Evolutionary conservation across 2,888 invertebrate species (phyloP).

Genomic region (Sturmia bella): DNA sequence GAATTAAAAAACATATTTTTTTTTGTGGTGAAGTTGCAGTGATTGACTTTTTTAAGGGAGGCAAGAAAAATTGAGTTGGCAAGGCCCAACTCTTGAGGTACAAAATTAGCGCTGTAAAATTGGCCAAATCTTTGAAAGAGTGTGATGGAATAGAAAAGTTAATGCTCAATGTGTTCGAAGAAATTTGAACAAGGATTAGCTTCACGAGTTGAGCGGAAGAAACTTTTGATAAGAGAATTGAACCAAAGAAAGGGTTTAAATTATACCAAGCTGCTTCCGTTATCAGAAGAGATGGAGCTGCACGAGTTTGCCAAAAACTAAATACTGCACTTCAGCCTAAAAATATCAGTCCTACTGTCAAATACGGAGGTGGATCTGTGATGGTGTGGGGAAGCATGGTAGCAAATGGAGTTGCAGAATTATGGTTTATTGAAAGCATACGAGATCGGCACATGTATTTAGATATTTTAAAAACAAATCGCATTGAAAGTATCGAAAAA

Average conservation of each 20-base stretch:
- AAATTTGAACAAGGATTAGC: background rate
- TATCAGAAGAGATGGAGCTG: background rate
- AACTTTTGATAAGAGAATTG: background rate
- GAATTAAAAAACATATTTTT: too few relatives aligned
- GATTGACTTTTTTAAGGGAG: too few relatives aligned
- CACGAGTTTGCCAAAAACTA: too few relatives aligned
- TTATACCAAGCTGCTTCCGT: too few relatives aligned
- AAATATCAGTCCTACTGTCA: conserved; percentile 1
- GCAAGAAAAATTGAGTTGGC: too few relatives aligned
- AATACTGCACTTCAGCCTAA: conserved; percentile 1
- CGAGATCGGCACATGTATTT: conserved; percentile 2
- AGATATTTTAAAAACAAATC: conserved; percentile 2
- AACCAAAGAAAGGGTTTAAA: background rate
- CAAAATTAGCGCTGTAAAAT: conserved; percentile 1
- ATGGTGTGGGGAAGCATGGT: background rate
- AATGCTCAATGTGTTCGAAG: conserved; percentile 2
- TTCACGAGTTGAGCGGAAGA: background rate
- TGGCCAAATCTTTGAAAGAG: background rate
- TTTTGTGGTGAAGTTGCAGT: too few relatives aligned
- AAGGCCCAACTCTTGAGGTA: too few relatives aligned
- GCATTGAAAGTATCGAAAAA: background rate
- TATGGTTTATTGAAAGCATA: background rate
- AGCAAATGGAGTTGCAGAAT: conserved; percentile 7
- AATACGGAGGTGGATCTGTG: background rate
- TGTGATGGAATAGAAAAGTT: background rate